These are phyloP conservation scores for Felis catus DNA, from an alignment of 2,113 vertebrate genomes.

Conservation along the genomic window DNA sequence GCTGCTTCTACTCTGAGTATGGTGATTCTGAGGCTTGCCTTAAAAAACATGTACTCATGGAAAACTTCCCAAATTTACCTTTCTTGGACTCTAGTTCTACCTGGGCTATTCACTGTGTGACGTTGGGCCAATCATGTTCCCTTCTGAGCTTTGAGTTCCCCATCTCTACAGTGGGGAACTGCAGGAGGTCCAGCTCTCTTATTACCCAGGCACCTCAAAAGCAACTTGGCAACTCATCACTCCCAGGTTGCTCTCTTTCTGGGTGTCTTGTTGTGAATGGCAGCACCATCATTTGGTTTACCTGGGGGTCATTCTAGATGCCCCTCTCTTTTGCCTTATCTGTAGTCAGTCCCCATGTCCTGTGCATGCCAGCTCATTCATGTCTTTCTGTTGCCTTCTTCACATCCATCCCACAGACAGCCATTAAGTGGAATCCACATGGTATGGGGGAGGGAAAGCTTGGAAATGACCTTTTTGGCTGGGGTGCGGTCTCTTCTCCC, in stretches of 20 bases:
- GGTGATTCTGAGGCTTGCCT: neutral
- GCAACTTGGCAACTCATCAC: slow-evolving; percentile 9
- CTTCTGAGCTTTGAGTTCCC: neutral
- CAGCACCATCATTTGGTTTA: neutral
- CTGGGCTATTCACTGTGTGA: neutral
- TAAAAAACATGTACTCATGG: neutral
- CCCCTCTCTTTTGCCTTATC: neutral
- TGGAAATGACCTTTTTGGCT: slow-evolving; percentile 38
- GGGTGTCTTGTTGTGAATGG: neutral
- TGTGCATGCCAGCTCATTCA: neutral
- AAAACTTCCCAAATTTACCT: neutral
- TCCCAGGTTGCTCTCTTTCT: slow-evolving; percentile 14
- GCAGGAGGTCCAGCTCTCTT: neutral
- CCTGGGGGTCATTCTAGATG: neutral
- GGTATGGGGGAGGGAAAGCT: neutral
- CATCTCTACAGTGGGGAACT: neutral
- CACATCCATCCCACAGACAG: neutral
- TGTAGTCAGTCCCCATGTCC: neutral
- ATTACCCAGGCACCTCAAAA: neutral
- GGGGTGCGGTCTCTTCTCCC: neutral
- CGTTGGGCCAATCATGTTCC: neutral
- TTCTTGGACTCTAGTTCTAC: neutral
- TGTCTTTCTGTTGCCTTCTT: neutral
- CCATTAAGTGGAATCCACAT: slow-evolving; percentile 18
- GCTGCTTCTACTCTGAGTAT: neutral